Conservation (phyloP, 2,797 vertebrate genomes). For the Fistularia tabacaria region DNA sequence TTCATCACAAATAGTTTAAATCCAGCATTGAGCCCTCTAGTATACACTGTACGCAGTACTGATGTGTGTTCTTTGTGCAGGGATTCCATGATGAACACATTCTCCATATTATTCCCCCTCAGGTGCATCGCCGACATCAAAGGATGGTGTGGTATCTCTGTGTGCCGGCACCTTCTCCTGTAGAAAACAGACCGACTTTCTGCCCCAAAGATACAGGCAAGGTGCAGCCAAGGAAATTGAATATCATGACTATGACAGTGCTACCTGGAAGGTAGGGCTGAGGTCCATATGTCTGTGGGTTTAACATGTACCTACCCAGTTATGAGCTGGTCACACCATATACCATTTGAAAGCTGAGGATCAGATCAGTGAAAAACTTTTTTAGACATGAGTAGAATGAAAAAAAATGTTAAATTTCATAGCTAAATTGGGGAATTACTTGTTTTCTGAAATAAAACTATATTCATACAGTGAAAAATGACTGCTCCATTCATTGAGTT, state of each 20-base stretch:
- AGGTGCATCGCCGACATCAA: conserved; percentile 67
- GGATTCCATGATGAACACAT: conserved; percentile 59
- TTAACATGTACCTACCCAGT: conserved; percentile 46
- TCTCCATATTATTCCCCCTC: conserved; percentile 56
- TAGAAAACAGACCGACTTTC: conserved; percentile 44
- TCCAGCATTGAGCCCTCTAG: conserved; percentile 37
- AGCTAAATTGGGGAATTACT: no score
- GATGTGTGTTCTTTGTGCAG: conserved; percentile 60
- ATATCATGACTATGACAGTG: conserved; percentile 54
- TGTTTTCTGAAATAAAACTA: no score
- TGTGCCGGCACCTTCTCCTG: conserved; percentile 51
- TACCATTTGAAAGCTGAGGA: conserved; percentile 27
- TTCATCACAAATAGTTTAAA: conserved; percentile 57
- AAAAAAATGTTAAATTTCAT: no score
- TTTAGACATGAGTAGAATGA: no score
- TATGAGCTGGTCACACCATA: conserved; percentile 38
- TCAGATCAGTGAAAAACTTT: conserved; percentile 30
- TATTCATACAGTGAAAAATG: no score
- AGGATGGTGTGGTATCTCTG: conserved; percentile 66
- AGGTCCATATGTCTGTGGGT: conserved; percentile 37
- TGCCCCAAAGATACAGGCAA: conserved; percentile 56
- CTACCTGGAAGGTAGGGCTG: conserved; percentile 59
- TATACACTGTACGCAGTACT: conserved; percentile 29
- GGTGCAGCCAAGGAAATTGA: conserved; percentile 57
- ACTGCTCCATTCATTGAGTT: no score